Evolutionary conservation across 2,888 invertebrate species (phyloP).

Genomic region (Oxyscelio sp.): DNA sequence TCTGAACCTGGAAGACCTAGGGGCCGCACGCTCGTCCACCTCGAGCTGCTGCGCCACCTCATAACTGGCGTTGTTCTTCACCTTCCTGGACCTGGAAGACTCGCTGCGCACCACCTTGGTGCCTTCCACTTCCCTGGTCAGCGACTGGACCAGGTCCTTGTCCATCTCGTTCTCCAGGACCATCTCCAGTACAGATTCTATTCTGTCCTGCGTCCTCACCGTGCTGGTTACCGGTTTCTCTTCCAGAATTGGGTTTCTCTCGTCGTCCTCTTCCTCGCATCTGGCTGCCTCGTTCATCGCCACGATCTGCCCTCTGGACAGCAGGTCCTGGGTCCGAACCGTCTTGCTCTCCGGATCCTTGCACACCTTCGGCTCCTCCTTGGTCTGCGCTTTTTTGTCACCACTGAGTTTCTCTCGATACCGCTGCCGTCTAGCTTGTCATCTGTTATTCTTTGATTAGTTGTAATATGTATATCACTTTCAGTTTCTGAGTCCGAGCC

Average conservation of each 20-base stretch:
- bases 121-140: constrained; percentile 82
- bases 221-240: constrained; percentile 81
- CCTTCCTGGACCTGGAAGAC: constrained; percentile 74
- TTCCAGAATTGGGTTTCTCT: constrained; percentile 62
- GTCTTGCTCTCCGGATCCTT: constrained; percentile 53
- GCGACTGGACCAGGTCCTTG: constrained; percentile 83
- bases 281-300: constrained; percentile 56
- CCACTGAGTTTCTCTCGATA: no score
- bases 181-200: constrained; percentile 83
- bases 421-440: no score
- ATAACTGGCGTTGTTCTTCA: constrained; percentile 87
- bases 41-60: constrained; percentile 86
- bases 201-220: constrained; percentile 86
- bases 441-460: no score
- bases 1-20: not conserved
- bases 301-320: constrained; percentile 62
- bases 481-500: no score
- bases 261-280: constrained; percentile 73
- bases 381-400: no score
- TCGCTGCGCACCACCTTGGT: constrained; percentile 68
- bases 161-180: constrained; percentile 85
- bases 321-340: constrained; percentile 83
- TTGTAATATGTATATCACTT: no score
- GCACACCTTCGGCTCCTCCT: constrained; percentile 31
- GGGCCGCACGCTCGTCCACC: constrained; percentile 78